Percentiles rank a stretch among this genome's conserved stretches.
phyloP scores from a whole-genome alignment of 2,113 vertebrate species.

The human (Homo sapiens) region GRCh38 chr4:145204501-145205000 shows the following conservation, averaged over 20 bases:
- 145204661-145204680: conserved; percentile 38
- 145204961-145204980: not conserved
- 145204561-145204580: not conserved
- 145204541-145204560: not conserved
- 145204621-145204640: not conserved
- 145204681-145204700: not conserved
- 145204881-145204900: not conserved
- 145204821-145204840: conserved; percentile 14
- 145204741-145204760: not conserved
- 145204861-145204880: not conserved
- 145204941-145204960: not conserved
- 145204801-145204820: conserved; percentile 9
- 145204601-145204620: not conserved
- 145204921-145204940: not conserved
- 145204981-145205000: not conserved
- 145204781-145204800: not conserved
- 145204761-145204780: not conserved
- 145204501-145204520: not conserved
- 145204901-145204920: not conserved
- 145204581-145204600: not conserved
- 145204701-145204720: not conserved
- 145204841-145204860: not conserved
- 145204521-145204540: not conserved
- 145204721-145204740: not conserved
- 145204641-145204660: not conserved